Percentiles rank a stretch among this genome's conserved stretches.
Conservation (phyloP, 53 echinoderm and acorn worm genomes). For the Antedon mediterranea region DNA sequence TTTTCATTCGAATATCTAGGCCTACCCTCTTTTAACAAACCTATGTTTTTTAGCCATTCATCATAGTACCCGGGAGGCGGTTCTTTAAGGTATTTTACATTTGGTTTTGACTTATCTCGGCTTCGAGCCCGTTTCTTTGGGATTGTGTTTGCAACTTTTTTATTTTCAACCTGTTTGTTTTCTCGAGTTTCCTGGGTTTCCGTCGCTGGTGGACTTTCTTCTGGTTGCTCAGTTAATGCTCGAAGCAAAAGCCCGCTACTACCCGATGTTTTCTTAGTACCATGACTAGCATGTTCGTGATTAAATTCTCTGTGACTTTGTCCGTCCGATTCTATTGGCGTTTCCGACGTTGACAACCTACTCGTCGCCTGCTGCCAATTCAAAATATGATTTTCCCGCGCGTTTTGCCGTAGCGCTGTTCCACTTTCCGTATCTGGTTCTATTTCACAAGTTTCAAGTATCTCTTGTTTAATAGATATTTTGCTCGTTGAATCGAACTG, state of each 20-base stretch:
- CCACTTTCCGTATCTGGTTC: too few relatives aligned
- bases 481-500: too few relatives aligned
- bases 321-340: not conserved
- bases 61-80: not conserved
- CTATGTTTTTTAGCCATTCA: not conserved
- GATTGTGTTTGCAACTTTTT: not conserved
- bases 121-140: not conserved
- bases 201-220: not conserved
- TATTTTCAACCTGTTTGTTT: not conserved
- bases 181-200: not conserved
- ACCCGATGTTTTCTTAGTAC: not conserved
- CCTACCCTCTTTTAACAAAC: not conserved
- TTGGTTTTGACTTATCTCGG: not conserved
- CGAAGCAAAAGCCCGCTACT: not conserved
- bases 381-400: not conserved
- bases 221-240: not conserved
- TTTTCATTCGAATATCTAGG: not conserved
- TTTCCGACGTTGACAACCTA: not conserved
- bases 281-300: not conserved
- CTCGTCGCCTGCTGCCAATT: not conserved
- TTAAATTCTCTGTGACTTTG: not conserved
- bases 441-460: too few relatives aligned
- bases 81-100: not conserved
- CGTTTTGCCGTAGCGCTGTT: too few relatives aligned
- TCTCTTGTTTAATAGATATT: too few relatives aligned